Conservation (phyloP, 2,797 vertebrate genomes). For the Pogoniulus pusillus region DNA sequence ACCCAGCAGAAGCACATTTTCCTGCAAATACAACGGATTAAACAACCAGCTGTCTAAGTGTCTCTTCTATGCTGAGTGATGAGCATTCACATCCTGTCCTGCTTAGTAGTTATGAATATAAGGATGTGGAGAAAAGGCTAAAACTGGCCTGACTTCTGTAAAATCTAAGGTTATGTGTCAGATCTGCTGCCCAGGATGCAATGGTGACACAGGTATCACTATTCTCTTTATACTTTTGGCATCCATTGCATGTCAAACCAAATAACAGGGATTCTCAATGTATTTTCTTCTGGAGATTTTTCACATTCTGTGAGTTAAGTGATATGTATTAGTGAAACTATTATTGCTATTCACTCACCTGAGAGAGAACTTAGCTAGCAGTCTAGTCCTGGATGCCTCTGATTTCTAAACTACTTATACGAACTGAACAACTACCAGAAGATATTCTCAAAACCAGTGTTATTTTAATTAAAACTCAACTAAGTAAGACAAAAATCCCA, state of each 20-base stretch:
- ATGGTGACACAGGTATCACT: neutral
- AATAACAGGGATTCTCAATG: neutral
- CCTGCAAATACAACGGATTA: neutral
- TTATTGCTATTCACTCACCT: neutral
- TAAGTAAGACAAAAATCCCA: neutral
- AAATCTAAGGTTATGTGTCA: neutral
- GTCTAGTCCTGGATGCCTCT: neutral
- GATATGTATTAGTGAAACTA: neutral
- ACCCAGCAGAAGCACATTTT: neutral
- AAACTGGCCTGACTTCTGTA: neutral
- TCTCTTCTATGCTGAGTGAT: neutral
- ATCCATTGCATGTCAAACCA: neutral
- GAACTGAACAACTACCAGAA: neutral
- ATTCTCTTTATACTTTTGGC: neutral
- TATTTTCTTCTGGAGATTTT: neutral
- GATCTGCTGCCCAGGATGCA: neutral
- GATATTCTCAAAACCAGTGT: neutral
- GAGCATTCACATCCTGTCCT: neutral
- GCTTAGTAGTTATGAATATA: neutral
- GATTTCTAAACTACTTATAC: neutral
- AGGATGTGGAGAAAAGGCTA: neutral
- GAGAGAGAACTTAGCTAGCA: neutral
- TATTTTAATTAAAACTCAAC: neutral
- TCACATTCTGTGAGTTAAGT: neutral
- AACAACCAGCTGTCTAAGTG: neutral